Evolutionary conservation across 1,140 invertebrate genomes (phyloP).

Genomic region (Ylistrum balloti): DNA sequence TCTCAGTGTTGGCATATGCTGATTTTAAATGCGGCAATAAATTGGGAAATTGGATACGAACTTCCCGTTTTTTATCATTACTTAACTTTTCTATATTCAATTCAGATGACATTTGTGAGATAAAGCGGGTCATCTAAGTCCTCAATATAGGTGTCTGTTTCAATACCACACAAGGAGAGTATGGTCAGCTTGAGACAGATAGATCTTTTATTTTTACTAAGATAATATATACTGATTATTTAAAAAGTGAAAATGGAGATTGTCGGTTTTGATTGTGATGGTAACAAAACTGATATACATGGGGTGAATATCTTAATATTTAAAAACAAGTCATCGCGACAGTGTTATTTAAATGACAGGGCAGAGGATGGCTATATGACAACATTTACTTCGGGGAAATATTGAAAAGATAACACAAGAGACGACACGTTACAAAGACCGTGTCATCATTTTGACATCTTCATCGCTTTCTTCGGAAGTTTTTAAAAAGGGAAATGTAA

Average conservation of each 20-base stretch:
- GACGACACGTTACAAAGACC: neutral
- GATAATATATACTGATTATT: too few species aligned
- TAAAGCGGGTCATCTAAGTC: neutral
- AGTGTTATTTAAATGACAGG: neutral
- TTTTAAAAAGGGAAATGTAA: too few species aligned
- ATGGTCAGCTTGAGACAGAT: neutral
- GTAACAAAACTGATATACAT: too few species aligned
- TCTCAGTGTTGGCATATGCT: neutral
- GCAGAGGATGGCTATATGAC: neutral
- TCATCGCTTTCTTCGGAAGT: neutral
- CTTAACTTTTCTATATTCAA: slow-evolving; percentile 16
- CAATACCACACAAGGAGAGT: neutral
- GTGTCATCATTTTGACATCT: slow-evolving; percentile 19
- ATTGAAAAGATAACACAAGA: neutral
- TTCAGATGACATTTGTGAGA: slow-evolving; percentile 18
- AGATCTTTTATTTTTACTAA: too few species aligned
- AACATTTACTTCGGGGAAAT: neutral
- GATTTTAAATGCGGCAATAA: slow-evolving; percentile 26
- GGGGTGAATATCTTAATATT: too few species aligned
- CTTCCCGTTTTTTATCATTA: slow-evolving; percentile 38
- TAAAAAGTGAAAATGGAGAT: too few species aligned
- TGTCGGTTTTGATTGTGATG: too few species aligned
- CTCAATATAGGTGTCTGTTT: neutral
- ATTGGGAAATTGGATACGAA: slow-evolving; percentile 12
- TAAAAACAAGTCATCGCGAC: neutral